Evolutionary conservation across 1,140 invertebrate genomes (phyloP).

Genomic region (Drosophila sproati): DNA sequence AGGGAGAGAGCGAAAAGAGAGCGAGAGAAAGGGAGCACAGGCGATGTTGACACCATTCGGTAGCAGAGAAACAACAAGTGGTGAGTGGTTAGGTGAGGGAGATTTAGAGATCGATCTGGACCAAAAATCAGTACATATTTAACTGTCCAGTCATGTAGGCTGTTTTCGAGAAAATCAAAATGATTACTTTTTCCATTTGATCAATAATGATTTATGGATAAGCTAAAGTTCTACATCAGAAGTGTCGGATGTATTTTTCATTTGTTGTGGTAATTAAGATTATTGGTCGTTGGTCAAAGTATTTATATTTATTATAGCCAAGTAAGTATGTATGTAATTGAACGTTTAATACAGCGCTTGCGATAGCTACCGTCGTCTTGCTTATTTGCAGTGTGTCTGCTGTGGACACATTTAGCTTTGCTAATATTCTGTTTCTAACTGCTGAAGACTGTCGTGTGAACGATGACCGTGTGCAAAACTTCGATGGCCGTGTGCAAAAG

Average conservation of each 20-base stretch:
- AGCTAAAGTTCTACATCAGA: slow-evolving; percentile 17
- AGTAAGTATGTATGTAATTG: slow-evolving; percentile 13
- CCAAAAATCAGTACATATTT: slow-evolving; percentile 5
- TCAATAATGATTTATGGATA: slow-evolving; percentile 46
- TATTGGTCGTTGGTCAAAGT: slow-evolving; percentile 50
- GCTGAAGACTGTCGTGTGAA: slow-evolving; percentile 29
- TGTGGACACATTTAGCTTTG: slow-evolving; percentile 71
- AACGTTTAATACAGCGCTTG: slow-evolving; percentile 21
- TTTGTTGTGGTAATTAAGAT: slow-evolving; percentile 56
- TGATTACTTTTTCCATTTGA: background rate
- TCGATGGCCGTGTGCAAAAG: slow-evolving; percentile 68
- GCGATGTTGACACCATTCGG: slow-evolving; percentile 15
- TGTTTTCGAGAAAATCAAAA: background rate
- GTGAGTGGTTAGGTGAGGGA: background rate
- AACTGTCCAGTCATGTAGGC: slow-evolving; percentile 7
- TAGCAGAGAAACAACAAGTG: slow-evolving; percentile 9
- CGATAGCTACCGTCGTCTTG: slow-evolving; percentile 65
- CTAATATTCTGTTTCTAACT: slow-evolving; percentile 70
- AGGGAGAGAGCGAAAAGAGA: background rate
- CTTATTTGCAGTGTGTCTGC: slow-evolving; percentile 45
- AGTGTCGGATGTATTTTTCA: slow-evolving; percentile 13
- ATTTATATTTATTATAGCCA: slow-evolving; percentile 54
- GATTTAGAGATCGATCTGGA: slow-evolving; percentile 8
- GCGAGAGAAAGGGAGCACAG: background rate
- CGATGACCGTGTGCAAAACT: slow-evolving; percentile 64